Conservation (phyloP, 2,113 vertebrate species). For the Copsychus sechellarum region DNA sequence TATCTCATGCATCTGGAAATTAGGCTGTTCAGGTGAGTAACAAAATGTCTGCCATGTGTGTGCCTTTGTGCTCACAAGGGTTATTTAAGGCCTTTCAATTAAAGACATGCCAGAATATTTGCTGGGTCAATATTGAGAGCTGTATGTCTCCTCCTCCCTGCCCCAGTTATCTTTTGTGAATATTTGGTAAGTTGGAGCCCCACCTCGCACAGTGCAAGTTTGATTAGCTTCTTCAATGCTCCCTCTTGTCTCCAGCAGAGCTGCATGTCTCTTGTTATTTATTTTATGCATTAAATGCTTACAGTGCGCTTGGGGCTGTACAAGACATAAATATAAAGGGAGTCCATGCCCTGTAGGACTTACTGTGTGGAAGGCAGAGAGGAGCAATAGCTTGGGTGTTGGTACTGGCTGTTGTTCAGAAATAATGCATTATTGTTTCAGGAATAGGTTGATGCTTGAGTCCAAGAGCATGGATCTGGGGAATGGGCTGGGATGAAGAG, state of each 20-base stretch:
- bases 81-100: background rate
- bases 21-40: background rate
- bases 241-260: constrained; percentile 7
- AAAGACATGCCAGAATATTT: background rate
- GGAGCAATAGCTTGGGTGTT: background rate
- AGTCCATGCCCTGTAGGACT: constrained; percentile 26
- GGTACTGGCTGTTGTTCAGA: background rate
- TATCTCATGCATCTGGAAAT: background rate
- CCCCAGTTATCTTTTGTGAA: background rate
- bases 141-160: background rate
- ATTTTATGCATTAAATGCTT: constrained; percentile 64
- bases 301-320: constrained; percentile 36
- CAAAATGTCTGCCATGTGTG: accelerated
- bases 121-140: background rate
- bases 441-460: background rate
- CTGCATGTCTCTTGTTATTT: constrained; percentile 44
- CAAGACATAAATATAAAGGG: constrained; percentile 48
- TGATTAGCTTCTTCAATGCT: constrained; percentile 23
- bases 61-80: background rate
- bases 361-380: background rate
- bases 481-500: background rate
- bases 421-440: background rate
- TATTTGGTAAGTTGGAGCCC: background rate
- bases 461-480: background rate
- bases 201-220: background rate